Evolutionary conservation across 2,888 invertebrate species (phyloP).

Genomic region (Gryllus longicercus): DNA sequence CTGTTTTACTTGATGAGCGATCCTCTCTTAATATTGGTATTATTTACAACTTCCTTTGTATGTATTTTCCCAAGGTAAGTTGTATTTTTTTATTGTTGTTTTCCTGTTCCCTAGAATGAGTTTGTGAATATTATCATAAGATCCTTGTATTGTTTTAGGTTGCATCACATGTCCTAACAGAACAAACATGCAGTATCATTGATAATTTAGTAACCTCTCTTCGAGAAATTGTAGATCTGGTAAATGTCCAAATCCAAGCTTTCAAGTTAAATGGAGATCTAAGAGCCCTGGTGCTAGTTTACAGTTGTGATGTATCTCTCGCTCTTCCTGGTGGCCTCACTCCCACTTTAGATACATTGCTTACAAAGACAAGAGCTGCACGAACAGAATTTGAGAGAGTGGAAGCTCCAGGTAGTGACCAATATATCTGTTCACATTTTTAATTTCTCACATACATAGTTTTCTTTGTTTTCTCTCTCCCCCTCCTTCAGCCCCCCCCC

Average conservation of each 20-base stretch:
- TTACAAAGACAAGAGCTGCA: slow-evolving; percentile 42
- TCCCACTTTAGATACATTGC: slow-evolving; percentile 45
- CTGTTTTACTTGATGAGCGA: slow-evolving; percentile 83
- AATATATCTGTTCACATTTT: no score
- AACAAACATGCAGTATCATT: slow-evolving; percentile 59
- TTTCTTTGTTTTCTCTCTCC: no score
- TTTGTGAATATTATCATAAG: no score
- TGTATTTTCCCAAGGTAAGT: slow-evolving; percentile 82
- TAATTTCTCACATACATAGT: no score
- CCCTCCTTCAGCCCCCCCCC: no score
- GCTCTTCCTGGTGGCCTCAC: slow-evolving; percentile 45
- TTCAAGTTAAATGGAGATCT: slow-evolving; percentile 56
- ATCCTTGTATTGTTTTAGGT: slow-evolving; percentile 44
- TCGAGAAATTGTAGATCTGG: slow-evolving; percentile 50
- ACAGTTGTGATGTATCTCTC: slow-evolving; percentile 48
- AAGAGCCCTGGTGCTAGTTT: slow-evolving; percentile 57
- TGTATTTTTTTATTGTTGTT: neutral
- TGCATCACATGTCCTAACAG: slow-evolving; percentile 58
- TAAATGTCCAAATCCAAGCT: slow-evolving; percentile 53
- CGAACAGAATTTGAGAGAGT: slow-evolving; percentile 40
- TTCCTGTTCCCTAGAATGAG: no score
- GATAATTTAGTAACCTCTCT: slow-evolving; percentile 61
- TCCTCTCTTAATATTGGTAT: slow-evolving; percentile 77
- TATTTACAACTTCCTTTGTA: slow-evolving; percentile 82
- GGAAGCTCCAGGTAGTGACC: slow-evolving; percentile 19